Base-by-base conservation (phyloP, 2,888 invertebrate species). In the Campoplex capitator region DNA sequence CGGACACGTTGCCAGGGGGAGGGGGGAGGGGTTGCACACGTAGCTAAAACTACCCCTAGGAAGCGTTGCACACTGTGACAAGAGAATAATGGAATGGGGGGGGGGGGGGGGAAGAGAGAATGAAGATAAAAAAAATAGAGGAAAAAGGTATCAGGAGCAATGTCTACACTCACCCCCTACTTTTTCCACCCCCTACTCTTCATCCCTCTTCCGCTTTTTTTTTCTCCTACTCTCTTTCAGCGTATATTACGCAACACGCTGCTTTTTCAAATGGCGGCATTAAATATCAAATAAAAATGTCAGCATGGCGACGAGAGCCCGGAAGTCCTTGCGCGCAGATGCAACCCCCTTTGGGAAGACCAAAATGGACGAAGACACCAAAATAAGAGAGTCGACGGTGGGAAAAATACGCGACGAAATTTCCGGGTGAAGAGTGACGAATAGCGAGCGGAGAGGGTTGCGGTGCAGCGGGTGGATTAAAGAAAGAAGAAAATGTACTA, bases 211-310 rank as follows among this genome's bases (percentile, higher is more conserved):
- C 13, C 13, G 13, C 28, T 7, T 71, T 32, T 42, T 56, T 13
- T 11, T 23, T 23, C 23, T 23, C 23, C 23, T 0, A 23, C 56
- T 62, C 42, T 42, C 28, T 58, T 32, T 58, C 28, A 51, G 38
- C 65, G 74, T 32, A 35, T n/a, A 70, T 23, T 70, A 70, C 56
- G 78, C 70, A 68, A 70, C 78, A 32, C 74, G 67, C 65, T 83
- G 75, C 75, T 76, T 86, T 86, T 76, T 65, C 75, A 67, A 83
- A 83, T 83, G 48, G 79, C 51, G 35, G 76, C 86, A 86, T 86
- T 86, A 86, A 86, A 83, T 83, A 86, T 86, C 83, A 80, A 86
- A 83, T 86, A 86, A 86, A 86, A 86, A 80, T 86, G 75, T 83
- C 86, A 80, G 71, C 65, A 56, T n/a, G 38, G 67, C 76, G 81